Evolutionary conservation across 2,888 invertebrate species (phyloP).

Genomic region (Xestia xanthographa): DNA sequence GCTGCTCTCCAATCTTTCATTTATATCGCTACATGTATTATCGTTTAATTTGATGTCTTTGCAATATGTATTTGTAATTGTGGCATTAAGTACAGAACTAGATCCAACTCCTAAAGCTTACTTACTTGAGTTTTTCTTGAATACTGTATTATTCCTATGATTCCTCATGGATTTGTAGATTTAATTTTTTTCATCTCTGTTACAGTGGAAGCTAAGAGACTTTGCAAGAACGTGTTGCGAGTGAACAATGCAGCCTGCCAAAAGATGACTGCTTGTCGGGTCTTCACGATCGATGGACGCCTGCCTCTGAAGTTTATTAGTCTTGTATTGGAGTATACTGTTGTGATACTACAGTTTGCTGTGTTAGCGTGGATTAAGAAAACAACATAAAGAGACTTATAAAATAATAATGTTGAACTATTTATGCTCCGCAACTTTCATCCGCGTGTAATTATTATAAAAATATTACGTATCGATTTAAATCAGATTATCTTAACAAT

Average conservation of each 20-base stretch:
- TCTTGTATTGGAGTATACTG: conserved; percentile 28
- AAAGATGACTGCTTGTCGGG: conserved; percentile 38
- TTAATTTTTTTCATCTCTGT: background rate
- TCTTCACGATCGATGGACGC: conserved; percentile 23
- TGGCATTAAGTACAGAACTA: no score
- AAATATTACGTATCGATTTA: background rate
- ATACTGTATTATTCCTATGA: background rate
- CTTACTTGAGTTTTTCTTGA: background rate
- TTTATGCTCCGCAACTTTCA: no score
- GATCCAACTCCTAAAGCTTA: no score
- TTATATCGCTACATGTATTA: no score
- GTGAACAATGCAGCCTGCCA: conserved; percentile 14
- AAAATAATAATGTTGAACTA: background rate
- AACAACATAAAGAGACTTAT: background rate
- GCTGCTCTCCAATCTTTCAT: no score
- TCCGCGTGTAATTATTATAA: no score
- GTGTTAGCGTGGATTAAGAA: background rate
- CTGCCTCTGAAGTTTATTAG: conserved; percentile 27
- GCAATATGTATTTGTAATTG: no score
- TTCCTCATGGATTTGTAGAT: background rate
- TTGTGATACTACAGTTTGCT: conserved; percentile 39
- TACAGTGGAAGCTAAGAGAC: conserved; percentile 33
- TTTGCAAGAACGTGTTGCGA: conserved; percentile 43
- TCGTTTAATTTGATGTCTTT: no score
- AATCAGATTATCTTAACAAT: background rate